Conservation (phyloP, 2,113 vertebrate genomes). For the Podarcis raffonei region DNA sequence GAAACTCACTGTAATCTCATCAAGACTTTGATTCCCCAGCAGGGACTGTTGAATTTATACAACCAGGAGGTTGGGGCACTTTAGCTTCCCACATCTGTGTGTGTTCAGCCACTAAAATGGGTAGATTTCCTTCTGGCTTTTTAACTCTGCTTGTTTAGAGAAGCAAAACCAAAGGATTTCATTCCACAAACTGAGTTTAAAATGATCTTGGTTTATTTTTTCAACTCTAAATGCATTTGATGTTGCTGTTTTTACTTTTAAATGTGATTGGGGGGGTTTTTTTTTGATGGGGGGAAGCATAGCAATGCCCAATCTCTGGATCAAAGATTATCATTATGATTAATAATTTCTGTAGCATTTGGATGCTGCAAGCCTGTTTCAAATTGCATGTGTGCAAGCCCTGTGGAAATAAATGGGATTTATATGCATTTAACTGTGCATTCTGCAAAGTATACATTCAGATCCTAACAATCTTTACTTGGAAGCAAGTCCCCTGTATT, state of each 20-base stretch:
- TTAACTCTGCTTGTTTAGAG: slow-evolving; percentile 34
- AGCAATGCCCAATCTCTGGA: slow-evolving; percentile 14
- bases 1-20: slow-evolving; percentile 73
- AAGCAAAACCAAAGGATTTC: slow-evolving; percentile 46
- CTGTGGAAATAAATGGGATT: background rate
- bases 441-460: background rate
- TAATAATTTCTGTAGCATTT: background rate
- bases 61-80: slow-evolving; percentile 46
- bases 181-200: slow-evolving; percentile 32
- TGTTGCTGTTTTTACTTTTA: slow-evolving; percentile 16
- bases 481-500: background rate
- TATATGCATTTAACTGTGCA: background rate
- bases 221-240: slow-evolving; percentile 18
- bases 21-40: slow-evolving; percentile 67
- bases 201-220: slow-evolving; percentile 16
- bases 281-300: slow-evolving; percentile 4
- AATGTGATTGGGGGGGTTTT: background rate
- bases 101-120: slow-evolving; percentile 35
- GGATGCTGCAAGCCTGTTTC: background rate
- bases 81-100: slow-evolving; percentile 19
- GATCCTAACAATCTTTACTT: background rate
- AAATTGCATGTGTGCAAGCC: background rate
- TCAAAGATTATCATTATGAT: background rate
- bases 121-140: slow-evolving; percentile 36
- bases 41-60: slow-evolving; percentile 65